Percentiles rank a stretch among this genome's conserved stretches.
These are phyloP conservation scores for Phasia obesa DNA, from an alignment of 2,888 invertebrate species.

Conservation along the genomic window DNA sequence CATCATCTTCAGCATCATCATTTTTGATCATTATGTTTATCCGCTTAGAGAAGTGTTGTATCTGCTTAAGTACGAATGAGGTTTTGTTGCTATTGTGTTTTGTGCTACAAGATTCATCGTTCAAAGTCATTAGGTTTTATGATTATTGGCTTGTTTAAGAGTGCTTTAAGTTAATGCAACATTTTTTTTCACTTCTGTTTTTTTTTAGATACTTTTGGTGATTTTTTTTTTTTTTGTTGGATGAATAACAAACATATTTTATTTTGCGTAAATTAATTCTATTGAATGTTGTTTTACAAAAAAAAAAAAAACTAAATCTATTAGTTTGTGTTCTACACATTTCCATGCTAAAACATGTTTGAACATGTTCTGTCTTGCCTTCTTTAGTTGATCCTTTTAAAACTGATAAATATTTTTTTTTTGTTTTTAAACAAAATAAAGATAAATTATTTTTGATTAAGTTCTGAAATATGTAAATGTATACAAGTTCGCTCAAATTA, in stretches of 20 bases:
- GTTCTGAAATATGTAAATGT: no score
- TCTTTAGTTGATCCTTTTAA: no score
- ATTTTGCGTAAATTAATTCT: slow-evolving; percentile 70
- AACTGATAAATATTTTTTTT: no score
- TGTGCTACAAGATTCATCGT: slow-evolving; percentile 60
- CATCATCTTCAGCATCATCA: slow-evolving; percentile 51
- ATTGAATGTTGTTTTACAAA: slow-evolving; percentile 40
- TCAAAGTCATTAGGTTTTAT: slow-evolving; percentile 80
- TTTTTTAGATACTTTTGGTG: slow-evolving; percentile 65
- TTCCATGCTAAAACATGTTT: slow-evolving; percentile 75
- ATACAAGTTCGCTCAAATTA: no score
- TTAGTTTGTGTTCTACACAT: slow-evolving; percentile 70
- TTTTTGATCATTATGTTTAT: slow-evolving; percentile 60
- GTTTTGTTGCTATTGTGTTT: slow-evolving; percentile 42
- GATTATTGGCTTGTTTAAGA: slow-evolving; percentile 80
- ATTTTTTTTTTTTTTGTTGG: slow-evolving; percentile 46
- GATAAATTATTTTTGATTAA: no score
- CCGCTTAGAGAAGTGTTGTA: slow-evolving; percentile 41
- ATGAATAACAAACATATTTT: slow-evolving; percentile 66
- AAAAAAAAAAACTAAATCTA: no score
- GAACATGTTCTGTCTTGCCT: no score
- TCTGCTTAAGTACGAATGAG: slow-evolving; percentile 32
- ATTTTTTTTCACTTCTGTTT: slow-evolving; percentile 50
- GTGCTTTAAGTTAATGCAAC: slow-evolving; percentile 71
- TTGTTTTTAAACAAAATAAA: no score